Conservation (phyloP, 2,797 vertebrate genomes). For the Pangasius mekongensis region DNA sequence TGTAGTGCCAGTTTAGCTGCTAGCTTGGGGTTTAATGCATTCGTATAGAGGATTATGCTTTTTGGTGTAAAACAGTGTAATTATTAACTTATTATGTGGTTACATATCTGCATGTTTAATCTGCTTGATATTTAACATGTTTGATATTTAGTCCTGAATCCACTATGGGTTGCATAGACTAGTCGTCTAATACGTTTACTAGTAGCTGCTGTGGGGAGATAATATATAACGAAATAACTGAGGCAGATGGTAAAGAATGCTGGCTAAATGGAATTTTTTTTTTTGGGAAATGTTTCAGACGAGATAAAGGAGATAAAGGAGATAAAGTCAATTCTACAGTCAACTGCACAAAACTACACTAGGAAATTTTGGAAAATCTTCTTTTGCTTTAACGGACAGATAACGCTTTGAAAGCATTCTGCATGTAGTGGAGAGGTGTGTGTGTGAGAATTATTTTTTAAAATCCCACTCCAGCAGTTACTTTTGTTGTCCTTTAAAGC, state of each 20-base stretch:
- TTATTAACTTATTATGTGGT: neutral
- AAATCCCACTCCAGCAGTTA: neutral
- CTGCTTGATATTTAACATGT: too few relatives aligned
- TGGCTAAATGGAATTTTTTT: neutral
- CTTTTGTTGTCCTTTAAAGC: neutral
- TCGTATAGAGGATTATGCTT: neutral
- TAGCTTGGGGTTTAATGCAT: neutral
- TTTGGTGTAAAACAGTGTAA: neutral
- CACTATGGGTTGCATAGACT: too few relatives aligned
- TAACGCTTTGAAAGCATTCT: neutral
- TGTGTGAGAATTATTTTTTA: neutral
- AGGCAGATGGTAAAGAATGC: neutral
- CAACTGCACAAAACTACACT: neutral
- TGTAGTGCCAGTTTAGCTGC: neutral
- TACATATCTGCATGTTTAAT: neutral
- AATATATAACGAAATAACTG: neutral
- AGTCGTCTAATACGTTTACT: neutral
- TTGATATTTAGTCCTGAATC: neutral
- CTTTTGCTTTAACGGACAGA: neutral
- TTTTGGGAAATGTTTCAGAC: neutral
- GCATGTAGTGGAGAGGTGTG: neutral
- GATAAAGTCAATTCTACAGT: neutral
- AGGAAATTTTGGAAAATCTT: neutral
- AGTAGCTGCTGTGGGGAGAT: neutral
- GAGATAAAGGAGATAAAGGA: too few relatives aligned